Conservation (phyloP, 2,888 invertebrate genomes). For the Caenorhabditis sp. region DNA sequence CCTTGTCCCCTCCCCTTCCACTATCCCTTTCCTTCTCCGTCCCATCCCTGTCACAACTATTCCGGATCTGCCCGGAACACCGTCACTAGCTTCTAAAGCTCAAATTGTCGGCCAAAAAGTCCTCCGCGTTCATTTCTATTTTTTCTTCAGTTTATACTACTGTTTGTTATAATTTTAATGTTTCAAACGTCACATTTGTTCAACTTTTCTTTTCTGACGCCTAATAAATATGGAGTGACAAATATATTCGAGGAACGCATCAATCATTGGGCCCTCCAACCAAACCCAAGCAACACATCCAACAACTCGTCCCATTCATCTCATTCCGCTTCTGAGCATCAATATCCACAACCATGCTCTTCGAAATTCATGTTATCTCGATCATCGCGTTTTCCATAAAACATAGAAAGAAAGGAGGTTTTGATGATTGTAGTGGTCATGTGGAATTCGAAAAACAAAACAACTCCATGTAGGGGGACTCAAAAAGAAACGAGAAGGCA, state of each 20-base stretch:
- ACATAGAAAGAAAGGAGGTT: background rate
- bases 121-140: slow-evolving; percentile 2
- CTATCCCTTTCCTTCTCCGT: background rate
- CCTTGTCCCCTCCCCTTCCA: background rate
- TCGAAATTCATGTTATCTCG: background rate
- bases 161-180: background rate
- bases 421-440: background rate
- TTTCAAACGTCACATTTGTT: background rate
- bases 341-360: background rate
- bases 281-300: no score
- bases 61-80: slow-evolving; percentile 11
- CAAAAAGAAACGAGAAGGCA: no score
- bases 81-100: background rate
- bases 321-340: background rate
- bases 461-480: no score
- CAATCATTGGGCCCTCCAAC: background rate
- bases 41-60: background rate
- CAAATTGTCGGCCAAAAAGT: background rate
- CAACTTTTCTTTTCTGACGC: background rate
- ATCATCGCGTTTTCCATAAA: background rate
- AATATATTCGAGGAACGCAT: background rate
- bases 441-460: background rate
- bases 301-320: background rate
- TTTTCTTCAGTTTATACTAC: background rate
- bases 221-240: slow-evolving; percentile 22